Evolutionary conservation across 1,140 invertebrate species (phyloP).

Genomic region (Berghia stephanieae): DNA sequence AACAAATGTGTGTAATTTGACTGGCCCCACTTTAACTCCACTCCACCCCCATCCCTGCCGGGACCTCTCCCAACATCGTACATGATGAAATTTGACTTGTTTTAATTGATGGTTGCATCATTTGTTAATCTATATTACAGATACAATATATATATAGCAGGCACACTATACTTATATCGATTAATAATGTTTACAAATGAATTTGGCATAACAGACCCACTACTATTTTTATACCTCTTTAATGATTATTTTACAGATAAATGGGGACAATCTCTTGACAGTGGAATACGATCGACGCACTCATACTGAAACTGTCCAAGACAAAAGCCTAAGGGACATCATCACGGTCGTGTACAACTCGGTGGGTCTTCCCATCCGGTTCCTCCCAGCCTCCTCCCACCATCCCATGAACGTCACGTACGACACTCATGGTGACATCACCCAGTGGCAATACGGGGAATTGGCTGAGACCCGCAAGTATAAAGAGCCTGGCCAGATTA

Average conservation of each 20-base stretch:
- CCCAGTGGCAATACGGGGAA: slow-evolving; percentile 89
- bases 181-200: too few species aligned
- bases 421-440: slow-evolving; percentile 83
- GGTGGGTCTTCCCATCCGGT: slow-evolving; percentile 78
- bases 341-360: slow-evolving; percentile 87
- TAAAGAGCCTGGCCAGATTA: slow-evolving; percentile 83
- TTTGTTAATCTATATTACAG: too few species aligned
- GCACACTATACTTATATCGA: too few species aligned
- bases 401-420: slow-evolving; percentile 86
- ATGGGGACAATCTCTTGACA: slow-evolving; percentile 86
- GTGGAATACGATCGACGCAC: slow-evolving; percentile 91
- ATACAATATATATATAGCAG: too few species aligned
- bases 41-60: too few species aligned
- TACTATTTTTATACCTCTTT: too few species aligned
- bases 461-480: slow-evolving; percentile 87
- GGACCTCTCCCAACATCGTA: too few species aligned
- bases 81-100: too few species aligned
- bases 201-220: too few species aligned
- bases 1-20: too few species aligned
- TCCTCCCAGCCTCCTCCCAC: slow-evolving; percentile 71
- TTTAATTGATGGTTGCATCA: too few species aligned
- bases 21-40: too few species aligned
- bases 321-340: slow-evolving; percentile 81
- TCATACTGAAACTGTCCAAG: slow-evolving; percentile 88
- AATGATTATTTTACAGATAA: slow-evolving; percentile 62